Evolutionary conservation across 2,797 vertebrate genomes (phyloP), one percentile per base, ranked within the genome.

Genomic region (Spea hammondii): DNA sequence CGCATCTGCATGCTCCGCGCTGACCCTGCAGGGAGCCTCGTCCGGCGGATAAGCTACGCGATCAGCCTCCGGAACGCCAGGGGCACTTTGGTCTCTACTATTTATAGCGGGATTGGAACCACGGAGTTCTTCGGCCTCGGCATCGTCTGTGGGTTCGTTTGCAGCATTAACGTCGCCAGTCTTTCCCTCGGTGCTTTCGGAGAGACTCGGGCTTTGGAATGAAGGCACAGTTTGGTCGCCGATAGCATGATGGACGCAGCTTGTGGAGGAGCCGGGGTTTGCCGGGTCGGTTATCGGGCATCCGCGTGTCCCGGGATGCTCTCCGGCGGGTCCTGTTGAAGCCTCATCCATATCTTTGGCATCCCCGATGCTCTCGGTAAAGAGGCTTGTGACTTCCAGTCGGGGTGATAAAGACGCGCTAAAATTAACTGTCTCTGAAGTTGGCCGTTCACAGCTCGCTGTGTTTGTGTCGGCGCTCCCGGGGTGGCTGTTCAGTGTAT

Each of bases 381-480:
- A 78, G 72, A 66, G 65, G 45, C 64, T 81, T 67, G 55, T 78
- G 17, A 47, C 60, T 78, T 59, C 66, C 47, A 59, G 32, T 70
- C 70, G 80, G 47, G 66, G 17, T 4, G 65, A 70, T 65, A 70
- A 65, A 13, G 65, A 73, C 45, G 50, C 46, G 45, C 12, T 64
- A 65, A 54, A 65, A 74, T 57, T 67, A 74, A 47, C 57, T 6
- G 11, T 3, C 54, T 67, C 64, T 70, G 53, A 55, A 57, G 66
- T 55, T 75, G 48, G 13, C 74, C 46, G 65, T 17, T 74, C 65
- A 8, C 70, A 55, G 70, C 9, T 14, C 32, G 17, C 12, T 60
- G 68, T 66, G 73, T 17, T 0, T 4, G 76, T 66, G 72, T 76
- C 67, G 59, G 73, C 6, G 6, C n/a, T 44, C 6, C 8, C 69